Evolutionary conservation across 1,140 invertebrate genomes (phyloP).

Genomic region (Zaprionus davidi): DNA sequence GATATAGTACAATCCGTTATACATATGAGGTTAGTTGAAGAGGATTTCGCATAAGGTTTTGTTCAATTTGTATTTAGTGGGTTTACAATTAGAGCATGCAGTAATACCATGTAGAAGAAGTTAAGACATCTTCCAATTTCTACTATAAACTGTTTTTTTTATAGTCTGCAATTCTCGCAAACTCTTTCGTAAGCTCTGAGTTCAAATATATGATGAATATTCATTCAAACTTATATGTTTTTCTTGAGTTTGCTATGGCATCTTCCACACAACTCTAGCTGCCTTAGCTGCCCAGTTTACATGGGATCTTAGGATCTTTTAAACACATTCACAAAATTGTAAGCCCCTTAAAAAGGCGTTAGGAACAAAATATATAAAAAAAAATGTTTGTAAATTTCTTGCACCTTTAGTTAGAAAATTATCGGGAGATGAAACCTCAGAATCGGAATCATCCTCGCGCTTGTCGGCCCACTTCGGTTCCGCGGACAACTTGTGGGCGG

Average conservation of each 20-base stretch:
- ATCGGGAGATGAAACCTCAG: constrained; percentile 88
- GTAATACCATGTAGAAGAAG: neutral
- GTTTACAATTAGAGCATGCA: neutral
- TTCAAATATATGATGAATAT: neutral
- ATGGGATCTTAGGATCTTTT: neutral
- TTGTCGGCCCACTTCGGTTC: constrained; percentile 81
- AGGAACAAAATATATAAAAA: constrained; percentile 7
- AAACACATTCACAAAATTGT: neutral
- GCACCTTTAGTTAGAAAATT: constrained; percentile 88
- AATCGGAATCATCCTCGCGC: constrained; percentile 86
- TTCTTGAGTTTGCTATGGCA: neutral
- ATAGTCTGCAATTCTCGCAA: neutral
- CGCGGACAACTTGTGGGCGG: constrained; percentile 75
- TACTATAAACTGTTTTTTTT: neutral
- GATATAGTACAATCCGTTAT: neutral
- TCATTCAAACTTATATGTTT: no score
- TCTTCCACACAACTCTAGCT: neutral
- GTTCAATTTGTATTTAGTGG: neutral
- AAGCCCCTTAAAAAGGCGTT: neutral
- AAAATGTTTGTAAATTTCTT: constrained; percentile 3
- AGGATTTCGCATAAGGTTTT: neutral
- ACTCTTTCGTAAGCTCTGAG: neutral
- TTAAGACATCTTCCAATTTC: neutral
- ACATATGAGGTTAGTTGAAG: neutral
- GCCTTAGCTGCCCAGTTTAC: neutral